Conservation (phyloP, 2,113 vertebrate species). For the Agapornis roseicollis region DNA sequence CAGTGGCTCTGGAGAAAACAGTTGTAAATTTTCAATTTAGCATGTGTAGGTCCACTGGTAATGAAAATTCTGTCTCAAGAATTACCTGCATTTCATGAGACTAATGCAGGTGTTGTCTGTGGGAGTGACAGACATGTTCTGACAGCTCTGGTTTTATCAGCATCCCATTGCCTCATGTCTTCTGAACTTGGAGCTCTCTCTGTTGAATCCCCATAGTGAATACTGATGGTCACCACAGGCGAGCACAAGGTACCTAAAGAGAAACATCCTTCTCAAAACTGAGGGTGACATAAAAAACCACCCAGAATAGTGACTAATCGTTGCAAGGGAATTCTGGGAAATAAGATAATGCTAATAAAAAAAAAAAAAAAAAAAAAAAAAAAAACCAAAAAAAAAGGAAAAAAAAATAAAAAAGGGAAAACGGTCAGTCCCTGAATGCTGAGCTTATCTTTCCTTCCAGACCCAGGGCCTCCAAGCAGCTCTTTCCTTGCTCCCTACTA, state of each 20-base stretch:
- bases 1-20: not conserved
- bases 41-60: not conserved
- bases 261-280: not conserved
- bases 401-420: too few relatives aligned
- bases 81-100: not conserved
- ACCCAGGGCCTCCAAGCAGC: too few relatives aligned
- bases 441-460: too few relatives aligned
- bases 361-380: too few relatives aligned
- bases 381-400: too few relatives aligned
- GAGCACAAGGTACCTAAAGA: not conserved
- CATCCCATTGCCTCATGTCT: not conserved
- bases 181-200: not conserved
- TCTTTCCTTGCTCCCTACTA: too few relatives aligned
- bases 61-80: not conserved
- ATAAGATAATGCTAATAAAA: not conserved
- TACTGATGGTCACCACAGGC: not conserved
- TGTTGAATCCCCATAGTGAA: not conserved
- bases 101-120: accelerated
- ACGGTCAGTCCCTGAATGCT: too few relatives aligned
- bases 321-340: not conserved
- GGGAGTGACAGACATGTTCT: not conserved
- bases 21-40: not conserved
- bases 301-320: not conserved
- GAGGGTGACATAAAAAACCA: not conserved
- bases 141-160: not conserved